Evolutionary conservation across 2,113 vertebrate genomes (phyloP).

Genomic region (Perognathus longimembris): DNA sequence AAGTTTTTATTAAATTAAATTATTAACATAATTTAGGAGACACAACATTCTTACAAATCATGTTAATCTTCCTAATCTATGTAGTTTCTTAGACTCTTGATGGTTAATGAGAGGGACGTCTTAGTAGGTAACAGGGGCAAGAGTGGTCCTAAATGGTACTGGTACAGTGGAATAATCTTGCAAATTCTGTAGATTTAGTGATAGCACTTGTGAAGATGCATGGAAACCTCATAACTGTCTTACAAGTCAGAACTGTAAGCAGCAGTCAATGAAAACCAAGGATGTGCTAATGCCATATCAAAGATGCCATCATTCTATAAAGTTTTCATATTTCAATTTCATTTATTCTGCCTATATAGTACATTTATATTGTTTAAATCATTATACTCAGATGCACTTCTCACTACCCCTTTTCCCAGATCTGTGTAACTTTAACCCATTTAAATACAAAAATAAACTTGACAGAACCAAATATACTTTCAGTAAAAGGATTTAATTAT

Average conservation of each 20-base stretch:
- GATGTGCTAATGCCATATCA: not conserved
- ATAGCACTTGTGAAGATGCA: not conserved
- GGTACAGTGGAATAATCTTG: not conserved
- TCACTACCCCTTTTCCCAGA: not conserved
- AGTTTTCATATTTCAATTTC: not conserved
- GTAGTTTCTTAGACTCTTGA: not conserved
- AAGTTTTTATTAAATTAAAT: not conserved
- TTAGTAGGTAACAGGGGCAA: not conserved
- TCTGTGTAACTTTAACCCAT: not conserved
- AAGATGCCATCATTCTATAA: not conserved
- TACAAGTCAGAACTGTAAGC: not conserved
- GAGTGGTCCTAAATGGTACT: not conserved
- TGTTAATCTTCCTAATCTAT: not conserved
- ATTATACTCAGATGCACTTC: not conserved
- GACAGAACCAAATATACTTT: not conserved
- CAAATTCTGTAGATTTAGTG: not conserved
- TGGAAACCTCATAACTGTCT: not conserved
- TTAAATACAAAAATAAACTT: conserved; percentile 46
- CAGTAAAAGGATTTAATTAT: conserved; percentile 55
- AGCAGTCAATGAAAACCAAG: not conserved
- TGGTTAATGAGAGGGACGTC: not conserved
- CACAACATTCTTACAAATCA: not conserved
- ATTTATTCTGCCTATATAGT: not conserved
- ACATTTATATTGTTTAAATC: not conserved
- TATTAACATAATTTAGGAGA: not conserved